Conservation (phyloP, 64 coral and sea anemone species). For the Stichodactyla mertensii region DNA sequence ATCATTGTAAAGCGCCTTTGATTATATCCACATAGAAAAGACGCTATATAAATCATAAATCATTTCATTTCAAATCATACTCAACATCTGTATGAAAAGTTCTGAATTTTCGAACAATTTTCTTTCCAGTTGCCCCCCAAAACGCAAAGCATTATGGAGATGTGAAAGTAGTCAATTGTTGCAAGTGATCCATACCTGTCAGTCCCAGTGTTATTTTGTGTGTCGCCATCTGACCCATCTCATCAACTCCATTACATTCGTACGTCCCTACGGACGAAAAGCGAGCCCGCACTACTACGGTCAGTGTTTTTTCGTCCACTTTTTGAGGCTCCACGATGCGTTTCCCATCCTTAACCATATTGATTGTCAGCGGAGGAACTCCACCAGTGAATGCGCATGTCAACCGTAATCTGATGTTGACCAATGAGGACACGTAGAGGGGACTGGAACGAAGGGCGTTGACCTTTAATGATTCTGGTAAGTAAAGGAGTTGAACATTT, state of each 20-base stretch:
- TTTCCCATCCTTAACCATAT: neutral
- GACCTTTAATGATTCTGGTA: neutral
- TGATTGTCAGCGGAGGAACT: neutral
- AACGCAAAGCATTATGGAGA: too few relatives aligned
- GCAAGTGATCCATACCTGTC: neutral
- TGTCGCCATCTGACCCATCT: neutral
- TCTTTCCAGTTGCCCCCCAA: too few relatives aligned
- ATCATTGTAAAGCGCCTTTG: too few relatives aligned
- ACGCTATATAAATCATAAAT: too few relatives aligned
- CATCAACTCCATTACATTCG: neutral
- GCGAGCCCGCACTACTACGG: neutral
- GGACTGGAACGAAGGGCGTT: neutral
- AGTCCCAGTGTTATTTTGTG: neutral
- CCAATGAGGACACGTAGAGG: neutral
- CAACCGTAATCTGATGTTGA: neutral
- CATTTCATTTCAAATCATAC: too few relatives aligned
- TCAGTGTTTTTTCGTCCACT: neutral
- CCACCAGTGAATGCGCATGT: neutral
- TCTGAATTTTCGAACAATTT: too few relatives aligned
- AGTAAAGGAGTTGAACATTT: too few relatives aligned
- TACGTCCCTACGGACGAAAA: slow-evolving; percentile 4
- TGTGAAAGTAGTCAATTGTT: too few relatives aligned
- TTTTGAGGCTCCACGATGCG: neutral
- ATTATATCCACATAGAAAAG: too few relatives aligned
- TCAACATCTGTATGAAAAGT: too few relatives aligned